A percentile compares a stretch with the other conserved stretches of the same genome.
Evolutionary conservation across 2,797 vertebrate genomes (phyloP).

Genomic region (Eospalax fontanierii): DNA sequence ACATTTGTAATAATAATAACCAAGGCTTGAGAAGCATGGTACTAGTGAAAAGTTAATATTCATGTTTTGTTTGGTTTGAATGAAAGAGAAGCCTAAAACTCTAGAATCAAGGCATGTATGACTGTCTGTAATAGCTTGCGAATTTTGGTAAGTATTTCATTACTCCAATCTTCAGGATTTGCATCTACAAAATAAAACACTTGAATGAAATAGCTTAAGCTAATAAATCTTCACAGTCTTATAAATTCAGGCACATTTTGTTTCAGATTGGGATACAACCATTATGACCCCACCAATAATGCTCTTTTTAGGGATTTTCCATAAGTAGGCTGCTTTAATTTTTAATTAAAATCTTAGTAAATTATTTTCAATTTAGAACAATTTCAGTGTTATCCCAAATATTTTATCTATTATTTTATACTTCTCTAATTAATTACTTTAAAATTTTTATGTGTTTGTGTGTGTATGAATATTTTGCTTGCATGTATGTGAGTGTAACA

Average conservation of each 20-base stretch:
- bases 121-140: conserved; percentile 26
- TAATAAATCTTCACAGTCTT: not conserved
- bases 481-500: too few species aligned
- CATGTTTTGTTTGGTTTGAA: conserved; percentile 1
- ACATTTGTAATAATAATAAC: conserved; percentile 1
- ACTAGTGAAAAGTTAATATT: not conserved
- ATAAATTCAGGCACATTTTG: not conserved
- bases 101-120: not conserved
- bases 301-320: not conserved
- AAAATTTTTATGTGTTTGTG: too few species aligned
- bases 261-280: not conserved
- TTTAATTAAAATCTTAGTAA: conserved; percentile 60
- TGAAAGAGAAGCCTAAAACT: not conserved
- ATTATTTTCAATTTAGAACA: conserved; percentile 52
- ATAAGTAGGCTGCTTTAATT: conserved; percentile 26
- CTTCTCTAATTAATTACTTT: conserved; percentile 24
- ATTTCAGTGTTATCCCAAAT: conserved; percentile 29
- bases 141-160: conserved; percentile 23
- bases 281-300: not conserved
- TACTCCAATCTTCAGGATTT: conserved; percentile 12
- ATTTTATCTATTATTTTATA: conserved; percentile 42
- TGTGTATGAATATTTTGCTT: too few species aligned
- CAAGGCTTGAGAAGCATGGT: not conserved
- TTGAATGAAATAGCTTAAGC: conserved; percentile 17
- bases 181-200: conserved; percentile 34